These are phyloP conservation scores for Brachymystax lenok DNA, from an alignment of 2,797 vertebrate genomes.

Conservation along the genomic window DNA sequence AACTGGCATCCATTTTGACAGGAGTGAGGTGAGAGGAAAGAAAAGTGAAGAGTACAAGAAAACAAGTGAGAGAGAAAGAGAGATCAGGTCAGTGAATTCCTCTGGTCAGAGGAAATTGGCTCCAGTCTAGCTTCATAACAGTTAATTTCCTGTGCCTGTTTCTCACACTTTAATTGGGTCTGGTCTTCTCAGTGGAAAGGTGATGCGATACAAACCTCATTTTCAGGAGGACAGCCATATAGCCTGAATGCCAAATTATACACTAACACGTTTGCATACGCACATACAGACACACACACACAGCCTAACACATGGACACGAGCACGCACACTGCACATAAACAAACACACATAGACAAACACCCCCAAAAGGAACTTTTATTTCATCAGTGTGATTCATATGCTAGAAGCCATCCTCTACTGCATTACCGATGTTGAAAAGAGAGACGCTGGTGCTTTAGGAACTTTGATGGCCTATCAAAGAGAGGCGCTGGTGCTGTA, in stretches of 20 bases:
- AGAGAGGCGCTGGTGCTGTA: neutral
- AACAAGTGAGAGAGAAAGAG: neutral
- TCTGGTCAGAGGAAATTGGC: neutral
- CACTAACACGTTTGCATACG: neutral
- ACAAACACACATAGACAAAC: neutral
- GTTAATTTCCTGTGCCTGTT: conserved; percentile 5
- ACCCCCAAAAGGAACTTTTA: neutral
- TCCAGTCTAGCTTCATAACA: neutral
- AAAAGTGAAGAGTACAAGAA: neutral
- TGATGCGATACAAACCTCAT: neutral
- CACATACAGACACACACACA: neutral
- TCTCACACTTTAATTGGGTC: neutral
- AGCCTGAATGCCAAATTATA: neutral
- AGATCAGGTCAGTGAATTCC: conserved; percentile 9
- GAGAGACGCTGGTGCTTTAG: neutral
- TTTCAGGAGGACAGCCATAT: neutral
- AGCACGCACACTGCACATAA: neutral
- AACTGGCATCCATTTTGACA: too few relatives aligned
- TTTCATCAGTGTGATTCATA: conserved; percentile 11
- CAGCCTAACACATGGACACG: neutral
- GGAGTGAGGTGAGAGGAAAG: neutral
- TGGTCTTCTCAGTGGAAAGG: neutral
- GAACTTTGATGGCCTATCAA: neutral
- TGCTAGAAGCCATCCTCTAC: conserved; percentile 3
- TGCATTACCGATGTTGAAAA: neutral